Conservation (phyloP, 2,797 vertebrate genomes). For the Coendou prehensilis region DNA sequence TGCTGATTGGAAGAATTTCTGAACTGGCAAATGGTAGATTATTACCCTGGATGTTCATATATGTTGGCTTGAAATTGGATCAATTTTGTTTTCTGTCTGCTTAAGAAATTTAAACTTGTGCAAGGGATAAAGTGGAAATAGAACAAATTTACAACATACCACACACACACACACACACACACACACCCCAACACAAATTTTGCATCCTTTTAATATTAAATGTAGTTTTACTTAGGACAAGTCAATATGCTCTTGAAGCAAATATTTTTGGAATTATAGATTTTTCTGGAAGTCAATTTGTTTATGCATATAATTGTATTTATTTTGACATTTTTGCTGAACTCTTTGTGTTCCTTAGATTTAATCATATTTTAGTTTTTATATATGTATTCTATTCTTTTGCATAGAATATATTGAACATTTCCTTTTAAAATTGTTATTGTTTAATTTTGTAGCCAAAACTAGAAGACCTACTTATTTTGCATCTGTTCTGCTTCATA, state of each 20-base stretch:
- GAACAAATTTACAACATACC: background rate
- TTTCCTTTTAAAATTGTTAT: background rate
- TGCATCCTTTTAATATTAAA: background rate
- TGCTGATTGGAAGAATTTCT: background rate
- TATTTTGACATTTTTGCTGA: background rate
- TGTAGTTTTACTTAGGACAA: slow-evolving; percentile 36
- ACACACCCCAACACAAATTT: background rate
- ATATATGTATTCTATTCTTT: background rate
- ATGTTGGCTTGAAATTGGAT: background rate
- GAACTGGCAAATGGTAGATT: background rate
- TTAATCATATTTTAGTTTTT: background rate
- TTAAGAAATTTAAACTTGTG: background rate
- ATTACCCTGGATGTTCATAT: background rate
- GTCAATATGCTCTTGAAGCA: background rate
- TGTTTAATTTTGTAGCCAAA: background rate
- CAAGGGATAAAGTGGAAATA: background rate
- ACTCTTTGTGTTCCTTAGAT: background rate
- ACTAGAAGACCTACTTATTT: background rate
- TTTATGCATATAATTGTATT: background rate
- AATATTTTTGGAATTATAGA: background rate
- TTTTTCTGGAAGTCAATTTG: background rate
- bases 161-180: background rate
- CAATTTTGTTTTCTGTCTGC: background rate
- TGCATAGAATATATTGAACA: background rate
- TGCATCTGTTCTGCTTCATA: background rate